Evolutionary conservation across 2,797 vertebrate genomes (phyloP).

Genomic region (Enteromius viviparus): DNA sequence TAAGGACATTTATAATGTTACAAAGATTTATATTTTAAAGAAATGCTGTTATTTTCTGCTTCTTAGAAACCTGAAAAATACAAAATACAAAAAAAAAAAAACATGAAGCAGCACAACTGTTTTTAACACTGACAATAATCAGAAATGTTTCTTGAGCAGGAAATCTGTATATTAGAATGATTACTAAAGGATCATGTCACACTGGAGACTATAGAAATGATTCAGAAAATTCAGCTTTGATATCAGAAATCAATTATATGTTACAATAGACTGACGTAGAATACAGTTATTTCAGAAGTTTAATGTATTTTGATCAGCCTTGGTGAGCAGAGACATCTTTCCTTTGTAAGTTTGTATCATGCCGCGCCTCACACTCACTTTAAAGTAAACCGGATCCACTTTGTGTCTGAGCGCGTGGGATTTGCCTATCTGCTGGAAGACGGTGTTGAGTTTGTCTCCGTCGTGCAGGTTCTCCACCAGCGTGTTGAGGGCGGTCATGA

Average conservation of each 20-base stretch:
- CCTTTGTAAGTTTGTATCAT: not conserved
- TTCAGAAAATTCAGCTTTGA: not conserved
- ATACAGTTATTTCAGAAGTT: not conserved
- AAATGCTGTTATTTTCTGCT: too few species aligned
- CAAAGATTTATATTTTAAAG: too few species aligned
- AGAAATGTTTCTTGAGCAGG: too few species aligned
- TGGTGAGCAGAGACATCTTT: not conserved
- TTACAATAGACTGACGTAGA: not conserved
- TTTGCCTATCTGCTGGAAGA: slow-evolving; percentile 85
- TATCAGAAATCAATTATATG: not conserved
- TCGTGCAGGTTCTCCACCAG: slow-evolving; percentile 91
- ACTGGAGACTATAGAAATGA: not conserved
- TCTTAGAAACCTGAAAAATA: too few species aligned
- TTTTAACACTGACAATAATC: not conserved
- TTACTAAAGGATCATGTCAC: too few species aligned
- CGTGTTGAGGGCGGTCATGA: slow-evolving; percentile 90
- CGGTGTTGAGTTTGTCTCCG: slow-evolving; percentile 83
- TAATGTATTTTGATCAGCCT: not conserved
- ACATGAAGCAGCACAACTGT: not conserved
- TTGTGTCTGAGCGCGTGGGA: slow-evolving; percentile 91
- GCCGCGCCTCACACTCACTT: slow-evolving; percentile 74
- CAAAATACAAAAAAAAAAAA: not conserved
- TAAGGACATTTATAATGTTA: not conserved
- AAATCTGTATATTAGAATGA: too few species aligned
- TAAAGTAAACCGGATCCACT: slow-evolving; percentile 94